Evolutionary conservation across 23 tunicate genomes (phyloP).

Genomic region (Halocynthia roretzi): DNA sequence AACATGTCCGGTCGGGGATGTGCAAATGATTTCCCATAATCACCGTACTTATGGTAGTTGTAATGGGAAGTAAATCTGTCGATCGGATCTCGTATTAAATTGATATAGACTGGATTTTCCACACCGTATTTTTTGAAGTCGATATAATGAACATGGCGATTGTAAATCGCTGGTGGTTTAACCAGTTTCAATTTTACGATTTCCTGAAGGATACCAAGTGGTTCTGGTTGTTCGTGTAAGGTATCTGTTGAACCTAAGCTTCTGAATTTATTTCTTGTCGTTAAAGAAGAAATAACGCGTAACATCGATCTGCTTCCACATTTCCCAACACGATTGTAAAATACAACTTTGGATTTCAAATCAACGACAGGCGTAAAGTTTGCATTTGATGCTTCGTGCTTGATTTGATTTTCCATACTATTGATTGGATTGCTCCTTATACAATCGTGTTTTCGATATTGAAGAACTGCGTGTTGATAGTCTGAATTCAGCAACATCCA

Average conservation of each 20-base stretch:
- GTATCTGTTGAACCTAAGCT: neutral
- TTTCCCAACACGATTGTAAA: slow-evolving; percentile 18
- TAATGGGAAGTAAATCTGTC: slow-evolving; percentile 21
- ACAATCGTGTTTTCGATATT: too few relatives aligned
- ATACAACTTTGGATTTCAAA: slow-evolving; percentile 3
- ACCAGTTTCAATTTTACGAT: neutral
- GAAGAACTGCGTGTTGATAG: too few relatives aligned
- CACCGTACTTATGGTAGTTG: slow-evolving; percentile 26
- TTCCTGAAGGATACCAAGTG: neutral
- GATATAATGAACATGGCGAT: slow-evolving; percentile 9
- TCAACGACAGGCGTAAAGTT: too few relatives aligned
- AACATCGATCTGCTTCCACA: slow-evolving; percentile 30
- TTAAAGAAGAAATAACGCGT: neutral
- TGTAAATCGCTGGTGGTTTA: slow-evolving; percentile 20
- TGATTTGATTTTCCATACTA: too few relatives aligned
- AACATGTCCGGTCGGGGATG: neutral
- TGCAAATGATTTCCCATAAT: neutral
- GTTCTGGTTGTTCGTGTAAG: neutral
- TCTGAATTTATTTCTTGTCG: slow-evolving; percentile 10
- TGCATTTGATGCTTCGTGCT: too few relatives aligned
- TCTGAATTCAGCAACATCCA: too few relatives aligned
- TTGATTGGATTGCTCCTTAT: too few relatives aligned
- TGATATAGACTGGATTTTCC: slow-evolving; percentile 12
- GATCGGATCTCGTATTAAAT: slow-evolving; percentile 13
- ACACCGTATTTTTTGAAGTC: slow-evolving; percentile 22